These are phyloP conservation scores for Silurus meridionalis DNA, from an alignment of 2,113 vertebrate genomes.

Conservation along the genomic window DNA sequence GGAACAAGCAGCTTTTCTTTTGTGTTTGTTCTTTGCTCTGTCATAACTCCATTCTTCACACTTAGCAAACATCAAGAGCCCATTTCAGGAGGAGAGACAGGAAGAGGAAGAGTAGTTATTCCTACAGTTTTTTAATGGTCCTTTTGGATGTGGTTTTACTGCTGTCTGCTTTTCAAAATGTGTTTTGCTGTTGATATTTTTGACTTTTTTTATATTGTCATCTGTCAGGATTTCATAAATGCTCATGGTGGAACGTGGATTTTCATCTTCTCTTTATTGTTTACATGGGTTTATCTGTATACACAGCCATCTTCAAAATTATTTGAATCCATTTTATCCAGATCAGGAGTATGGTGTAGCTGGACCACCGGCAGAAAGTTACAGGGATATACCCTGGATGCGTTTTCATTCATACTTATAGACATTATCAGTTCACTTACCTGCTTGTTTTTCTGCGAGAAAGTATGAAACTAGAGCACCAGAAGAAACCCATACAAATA, in stretches of 20 bases:
- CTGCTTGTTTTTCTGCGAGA: background rate
- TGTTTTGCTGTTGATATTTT: background rate
- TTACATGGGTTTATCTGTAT: background rate
- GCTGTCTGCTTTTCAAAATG: background rate
- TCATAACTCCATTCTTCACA: conserved; percentile 19
- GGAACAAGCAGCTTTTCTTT: background rate
- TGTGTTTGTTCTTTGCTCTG: conserved; percentile 21
- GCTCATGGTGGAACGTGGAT: background rate
- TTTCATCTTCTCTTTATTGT: background rate
- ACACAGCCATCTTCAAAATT: background rate
- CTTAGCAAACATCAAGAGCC: conserved; percentile 16
- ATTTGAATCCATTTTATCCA: background rate
- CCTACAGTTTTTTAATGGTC: background rate
- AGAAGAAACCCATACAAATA: background rate
- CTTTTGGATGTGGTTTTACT: background rate
- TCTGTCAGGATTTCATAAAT: background rate
- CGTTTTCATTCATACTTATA: background rate
- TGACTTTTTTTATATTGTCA: background rate
- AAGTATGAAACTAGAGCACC: background rate
- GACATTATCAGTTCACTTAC: background rate
- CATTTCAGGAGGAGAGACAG: background rate
- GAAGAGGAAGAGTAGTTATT: conserved; percentile 1
- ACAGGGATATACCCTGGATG: background rate
- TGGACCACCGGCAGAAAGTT: background rate
- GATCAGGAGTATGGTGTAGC: background rate